Base-by-base conservation (phyloP, 92 coral and sea anemone species). In the Epizoanthus scotinus region DNA sequence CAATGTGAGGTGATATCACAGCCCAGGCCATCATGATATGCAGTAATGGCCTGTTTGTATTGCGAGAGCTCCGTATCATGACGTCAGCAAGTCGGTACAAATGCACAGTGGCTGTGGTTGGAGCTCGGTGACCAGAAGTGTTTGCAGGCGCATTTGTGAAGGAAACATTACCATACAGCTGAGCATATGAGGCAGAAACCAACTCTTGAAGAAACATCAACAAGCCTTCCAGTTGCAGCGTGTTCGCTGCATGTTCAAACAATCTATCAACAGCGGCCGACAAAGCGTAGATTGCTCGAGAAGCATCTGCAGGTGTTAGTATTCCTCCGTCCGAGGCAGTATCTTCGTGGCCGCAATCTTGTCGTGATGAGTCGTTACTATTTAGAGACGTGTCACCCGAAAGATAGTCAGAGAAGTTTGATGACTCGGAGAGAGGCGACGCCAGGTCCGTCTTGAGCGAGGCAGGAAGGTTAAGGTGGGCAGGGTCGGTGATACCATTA, bases 21-120 rank as follows among this genome's bases (percentile, higher is more conserved):
- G 94, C 85, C 99, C 99, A 96, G 62, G 98, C 96, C 74, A 93
- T 95, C 94, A 89, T 93, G 21, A 96, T 87, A 83, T 96, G 99
- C 34, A 96, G 89, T 82, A 96, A 85, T 24, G 99, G 99, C 84
- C 99, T 90, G 78, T 89, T 89, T 29, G 94, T 90, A 86, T 96
- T 94, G 89, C 99, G 93, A 84, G 98, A 93, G 90, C 99, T 88
- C 67, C 99, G 85, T 67, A 96, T 79, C 91, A 96, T 87, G 84
- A 96, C 98, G 87, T 93, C 99, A 31, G 98, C 97, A 78, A 96
- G 90, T 57, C 99, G 91, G 82, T 94, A 96, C 70, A 96, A 70
- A 84, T 96, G 98, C 38, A 96, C 89, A 25, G 94, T 91, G 17
- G 92, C 82, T 63, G 82, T 77, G 80, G 86, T 83, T 27, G 98